Evolutionary conservation across 2,888 invertebrate genomes (phyloP).

Genomic region (Eledona agricola): DNA sequence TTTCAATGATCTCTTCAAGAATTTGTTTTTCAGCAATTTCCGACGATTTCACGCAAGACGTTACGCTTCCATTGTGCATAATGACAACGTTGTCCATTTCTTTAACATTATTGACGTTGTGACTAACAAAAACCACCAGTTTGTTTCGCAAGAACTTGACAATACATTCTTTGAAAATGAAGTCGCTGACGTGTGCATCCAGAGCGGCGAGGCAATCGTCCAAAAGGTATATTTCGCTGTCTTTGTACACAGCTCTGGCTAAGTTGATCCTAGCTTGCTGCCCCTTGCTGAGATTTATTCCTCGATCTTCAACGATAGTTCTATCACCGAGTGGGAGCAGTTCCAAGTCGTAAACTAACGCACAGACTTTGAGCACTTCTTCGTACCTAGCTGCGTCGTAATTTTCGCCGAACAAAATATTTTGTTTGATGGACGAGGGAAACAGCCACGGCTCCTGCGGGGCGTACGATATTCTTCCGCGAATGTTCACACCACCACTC

Average conservation of each 20-base stretch:
- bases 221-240: slow-evolving; percentile 77
- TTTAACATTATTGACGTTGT: slow-evolving; percentile 62
- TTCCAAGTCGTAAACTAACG: slow-evolving; percentile 71
- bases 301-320: slow-evolving; percentile 80
- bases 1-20: slow-evolving; percentile 66
- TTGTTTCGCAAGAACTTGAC: slow-evolving; percentile 65
- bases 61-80: slow-evolving; percentile 52
- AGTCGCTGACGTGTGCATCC: slow-evolving; percentile 74
- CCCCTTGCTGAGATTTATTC: slow-evolving; percentile 80
- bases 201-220: slow-evolving; percentile 83
- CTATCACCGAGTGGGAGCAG: slow-evolving; percentile 76
- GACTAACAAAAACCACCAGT: slow-evolving; percentile 65
- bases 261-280: slow-evolving; percentile 80
- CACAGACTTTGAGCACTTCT: slow-evolving; percentile 69
- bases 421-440: slow-evolving; percentile 70
- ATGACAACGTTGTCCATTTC: slow-evolving; percentile 63
- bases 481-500: slow-evolving; percentile 59
- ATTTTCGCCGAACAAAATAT: slow-evolving; percentile 75
- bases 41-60: slow-evolving; percentile 51
- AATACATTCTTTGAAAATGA: slow-evolving; percentile 75
- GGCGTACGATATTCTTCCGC: slow-evolving; percentile 65
- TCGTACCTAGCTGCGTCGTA: slow-evolving; percentile 66
- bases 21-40: slow-evolving; percentile 76
- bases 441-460: slow-evolving; percentile 69
- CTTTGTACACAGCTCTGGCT: slow-evolving; percentile 75